phyloP scores from a whole-genome alignment of 2,888 invertebrate genomes.

The Cryptophagus acutangulus region DNA sequence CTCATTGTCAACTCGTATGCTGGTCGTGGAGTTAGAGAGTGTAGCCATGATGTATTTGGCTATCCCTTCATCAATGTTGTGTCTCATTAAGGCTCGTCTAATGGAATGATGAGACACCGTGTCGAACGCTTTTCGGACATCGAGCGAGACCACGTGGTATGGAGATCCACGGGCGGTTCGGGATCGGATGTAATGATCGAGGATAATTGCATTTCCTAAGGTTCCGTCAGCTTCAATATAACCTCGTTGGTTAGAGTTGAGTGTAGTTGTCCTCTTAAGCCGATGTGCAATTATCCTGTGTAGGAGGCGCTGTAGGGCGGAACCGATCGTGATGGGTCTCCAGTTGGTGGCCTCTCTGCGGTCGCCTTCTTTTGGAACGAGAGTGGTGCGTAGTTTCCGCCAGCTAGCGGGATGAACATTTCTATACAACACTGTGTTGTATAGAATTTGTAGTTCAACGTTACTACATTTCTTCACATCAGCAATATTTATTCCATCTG shows the following conservation, averaged over 20 bases:
- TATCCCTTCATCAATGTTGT: background rate
- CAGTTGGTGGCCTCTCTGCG: conserved; percentile 18
- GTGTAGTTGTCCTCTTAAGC: background rate
- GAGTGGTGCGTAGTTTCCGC: conserved; percentile 12
- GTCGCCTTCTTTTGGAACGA: conserved; percentile 23
- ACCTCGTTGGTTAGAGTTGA: conserved; percentile 23
- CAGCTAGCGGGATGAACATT: background rate
- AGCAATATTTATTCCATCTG: conserved; percentile 15
- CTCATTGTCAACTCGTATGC: too few species aligned
- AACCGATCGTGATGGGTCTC: conserved; percentile 27
- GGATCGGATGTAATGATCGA: conserved; percentile 22
- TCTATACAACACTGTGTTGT: background rate
- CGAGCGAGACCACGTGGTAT: conserved; percentile 13
- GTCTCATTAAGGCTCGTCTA: background rate
- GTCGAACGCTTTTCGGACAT: conserved; percentile 18
- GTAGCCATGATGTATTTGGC: background rate
- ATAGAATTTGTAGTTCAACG: conserved; percentile 1
- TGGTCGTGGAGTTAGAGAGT: background rate
- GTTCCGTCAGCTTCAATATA: conserved; percentile 37
- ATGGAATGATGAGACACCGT: conserved; percentile 14
- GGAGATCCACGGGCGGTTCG: background rate
- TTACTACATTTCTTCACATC: conserved; percentile 3
- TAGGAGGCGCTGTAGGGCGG: conserved; percentile 19
- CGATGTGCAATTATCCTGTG: conserved; percentile 15
- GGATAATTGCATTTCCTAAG: conserved; percentile 33